Base-by-base conservation (phyloP, 2,797 vertebrate genomes). In the Spinibarbus caldwelli region DNA sequence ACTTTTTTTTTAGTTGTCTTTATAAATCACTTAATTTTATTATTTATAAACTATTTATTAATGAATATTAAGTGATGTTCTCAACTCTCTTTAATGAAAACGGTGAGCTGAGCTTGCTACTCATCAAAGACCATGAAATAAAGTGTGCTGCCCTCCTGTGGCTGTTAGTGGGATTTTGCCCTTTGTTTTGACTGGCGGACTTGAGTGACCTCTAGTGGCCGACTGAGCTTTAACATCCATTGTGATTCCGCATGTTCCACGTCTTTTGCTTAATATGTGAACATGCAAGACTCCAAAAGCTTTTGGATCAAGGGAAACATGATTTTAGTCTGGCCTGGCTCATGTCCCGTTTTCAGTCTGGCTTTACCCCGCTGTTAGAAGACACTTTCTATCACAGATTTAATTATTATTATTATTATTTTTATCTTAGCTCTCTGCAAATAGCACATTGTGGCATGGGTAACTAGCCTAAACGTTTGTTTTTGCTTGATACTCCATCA, bases 201-300 rank as follows among this genome's bases (percentile, higher is more conserved):
- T 66, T 41, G 23, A 83, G 43, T 23, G 72, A 38, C 62, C 15
- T 15, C 82, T 77, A 77, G 72, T 49, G 82, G 72, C 19, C 14
- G 41, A 12, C 7, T 49, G 78, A 23, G 19, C 21, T 12, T 19
- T 12, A 6, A 5, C 8, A 19, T 9, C 5, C 8, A 19, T 9
- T 41, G 8, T n/a, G n/a, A n/a, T n/a, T n/a, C n/a, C n/a, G n/a
- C n/a, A n/a, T n/a, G n/a, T n/a, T n/a, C n/a, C n/a, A n/a, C n/a
- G n/a, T n/a, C n/a, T n/a, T n/a, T 78, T 8, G 21, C 11, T 26
- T 26, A 11, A 11, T 38, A 6, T 17, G 11, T 54, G 9, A 76
- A 38, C 21, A 2, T 64, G 4, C 12, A 29, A 31, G 59, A 29
- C 2, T 64, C 15, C 1, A 36, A 12, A n/a, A 17, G 52, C 4